Percentiles rank a stretch among this genome's conserved stretches.
Conservation (phyloP, 2,113 vertebrate species). For the Sinocyclocheilus grahami region DNA sequence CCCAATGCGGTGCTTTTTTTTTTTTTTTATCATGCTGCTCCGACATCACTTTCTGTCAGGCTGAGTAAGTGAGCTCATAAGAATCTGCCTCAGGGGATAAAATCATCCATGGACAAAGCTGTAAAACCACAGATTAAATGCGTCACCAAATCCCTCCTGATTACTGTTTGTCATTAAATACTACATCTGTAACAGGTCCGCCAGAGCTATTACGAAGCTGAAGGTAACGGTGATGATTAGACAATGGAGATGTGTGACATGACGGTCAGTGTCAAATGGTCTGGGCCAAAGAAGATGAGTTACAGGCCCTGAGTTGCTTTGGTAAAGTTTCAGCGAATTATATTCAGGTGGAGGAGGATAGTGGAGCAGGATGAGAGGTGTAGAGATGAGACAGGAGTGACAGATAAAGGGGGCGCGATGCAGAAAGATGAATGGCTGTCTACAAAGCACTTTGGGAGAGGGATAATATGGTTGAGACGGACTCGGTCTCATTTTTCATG, state of each 20-base stretch:
- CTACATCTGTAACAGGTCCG: conserved; percentile 16
- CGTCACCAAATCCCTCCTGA: conserved; percentile 33
- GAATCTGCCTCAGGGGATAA: conserved; percentile 33
- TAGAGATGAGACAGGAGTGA: conserved; percentile 6
- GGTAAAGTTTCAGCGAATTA: background rate
- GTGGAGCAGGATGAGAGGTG: conserved; percentile 19
- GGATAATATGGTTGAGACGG: conserved; percentile 32
- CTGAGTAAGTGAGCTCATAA: conserved; percentile 41
- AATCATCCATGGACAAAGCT: conserved; percentile 46
- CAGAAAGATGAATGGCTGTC: conserved; percentile 31
- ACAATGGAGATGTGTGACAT: conserved; percentile 5
- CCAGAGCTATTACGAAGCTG: background rate
- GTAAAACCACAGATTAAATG: conserved; percentile 36
- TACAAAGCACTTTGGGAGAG: conserved; percentile 34
- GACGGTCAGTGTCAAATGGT: background rate
- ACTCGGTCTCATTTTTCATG: conserved; percentile 37
- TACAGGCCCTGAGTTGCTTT: background rate
- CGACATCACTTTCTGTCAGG: conserved; percentile 40
- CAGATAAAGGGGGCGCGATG: background rate
- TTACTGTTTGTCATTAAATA: conserved; percentile 38
- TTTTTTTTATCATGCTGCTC: conserved; percentile 38
- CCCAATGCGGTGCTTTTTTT: conserved; percentile 2
- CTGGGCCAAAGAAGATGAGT: conserved; percentile 11
- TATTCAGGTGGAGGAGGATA: conserved; percentile 8
- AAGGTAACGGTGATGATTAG: background rate